Percentiles rank a stretch among this genome's conserved stretches.
These are phyloP conservation scores for Masnerella sp. DNA, from an alignment of 2,888 invertebrate species.

Conservation along the genomic window DNA sequence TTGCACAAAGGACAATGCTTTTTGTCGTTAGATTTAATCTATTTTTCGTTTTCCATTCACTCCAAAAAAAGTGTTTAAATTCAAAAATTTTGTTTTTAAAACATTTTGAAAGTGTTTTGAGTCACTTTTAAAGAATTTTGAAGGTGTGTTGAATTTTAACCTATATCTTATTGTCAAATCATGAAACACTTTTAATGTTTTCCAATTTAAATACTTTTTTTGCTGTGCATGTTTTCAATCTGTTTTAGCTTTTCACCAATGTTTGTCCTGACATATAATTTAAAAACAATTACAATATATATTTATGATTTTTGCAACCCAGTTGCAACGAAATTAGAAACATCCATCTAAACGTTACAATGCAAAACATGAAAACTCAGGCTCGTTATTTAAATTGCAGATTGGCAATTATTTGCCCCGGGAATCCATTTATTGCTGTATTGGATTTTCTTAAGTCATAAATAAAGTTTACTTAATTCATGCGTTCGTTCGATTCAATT, in stretches of 20 bases:
- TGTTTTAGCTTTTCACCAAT: slow-evolving; percentile 18
- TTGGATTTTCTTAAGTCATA: slow-evolving; percentile 22
- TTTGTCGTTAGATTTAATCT: too few species aligned
- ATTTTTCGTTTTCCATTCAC: too few species aligned
- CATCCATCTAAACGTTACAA: slow-evolving; percentile 26
- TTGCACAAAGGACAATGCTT: too few species aligned
- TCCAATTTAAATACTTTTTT: too few species aligned
- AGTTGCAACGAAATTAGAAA: slow-evolving; percentile 15
- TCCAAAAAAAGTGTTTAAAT: too few species aligned
- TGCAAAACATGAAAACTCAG: slow-evolving; percentile 14
- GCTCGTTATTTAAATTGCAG: slow-evolving; percentile 23
- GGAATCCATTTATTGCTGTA: slow-evolving; percentile 20
- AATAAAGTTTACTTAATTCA: slow-evolving; percentile 43
- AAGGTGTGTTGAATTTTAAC: too few species aligned
- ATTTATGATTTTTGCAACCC: slow-evolving; percentile 19
- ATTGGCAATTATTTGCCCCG: slow-evolving; percentile 29
- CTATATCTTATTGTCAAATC: too few species aligned
- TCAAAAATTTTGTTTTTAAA: too few species aligned
- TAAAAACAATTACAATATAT: slow-evolving; percentile 22
- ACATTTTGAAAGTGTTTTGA: too few species aligned
- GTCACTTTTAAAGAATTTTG: too few species aligned
- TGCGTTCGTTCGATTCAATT: slow-evolving; percentile 27
- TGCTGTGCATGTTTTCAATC: too few species aligned
- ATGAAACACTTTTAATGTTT: slow-evolving; percentile 9
- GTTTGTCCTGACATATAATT: slow-evolving; percentile 20